phyloP scores from a whole-genome alignment of 2,113 vertebrate species.

The Cephalopterus ornatus region DNA sequence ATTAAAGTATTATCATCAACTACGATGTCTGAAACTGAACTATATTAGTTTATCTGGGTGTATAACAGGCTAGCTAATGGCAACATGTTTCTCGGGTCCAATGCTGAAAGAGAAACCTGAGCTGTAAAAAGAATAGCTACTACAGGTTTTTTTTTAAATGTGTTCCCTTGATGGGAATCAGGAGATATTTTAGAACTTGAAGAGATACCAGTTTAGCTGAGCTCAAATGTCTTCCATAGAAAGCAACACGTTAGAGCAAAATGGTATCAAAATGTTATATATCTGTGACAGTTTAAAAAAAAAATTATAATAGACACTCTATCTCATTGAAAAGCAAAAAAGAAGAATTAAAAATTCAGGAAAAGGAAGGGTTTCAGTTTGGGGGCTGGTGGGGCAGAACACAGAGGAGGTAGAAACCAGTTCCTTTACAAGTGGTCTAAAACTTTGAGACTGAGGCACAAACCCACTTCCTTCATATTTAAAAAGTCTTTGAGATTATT shows the following conservation, averaged over 20 bases:
- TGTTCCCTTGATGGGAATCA: too few relatives aligned
- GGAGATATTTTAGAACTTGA: background rate
- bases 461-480: background rate
- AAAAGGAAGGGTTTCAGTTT: background rate
- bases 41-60: background rate
- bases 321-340: background rate
- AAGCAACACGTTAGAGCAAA: background rate
- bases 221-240: background rate
- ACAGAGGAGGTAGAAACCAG: background rate
- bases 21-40: background rate
- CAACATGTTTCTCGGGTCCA: background rate
- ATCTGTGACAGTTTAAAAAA: background rate
- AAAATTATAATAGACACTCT: background rate
- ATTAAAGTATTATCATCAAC: background rate
- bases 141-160: too few relatives aligned
- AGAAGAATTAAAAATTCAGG: background rate
- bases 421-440: background rate
- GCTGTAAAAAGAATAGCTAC: background rate
- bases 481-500: background rate
- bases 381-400: background rate
- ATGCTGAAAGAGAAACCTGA: background rate
- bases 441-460: background rate
- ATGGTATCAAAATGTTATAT: background rate
- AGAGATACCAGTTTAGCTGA: background rate
- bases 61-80: background rate